Base-by-base conservation (phyloP, 2,888 invertebrate genomes). In the Polydrusus cervinus region DNA sequence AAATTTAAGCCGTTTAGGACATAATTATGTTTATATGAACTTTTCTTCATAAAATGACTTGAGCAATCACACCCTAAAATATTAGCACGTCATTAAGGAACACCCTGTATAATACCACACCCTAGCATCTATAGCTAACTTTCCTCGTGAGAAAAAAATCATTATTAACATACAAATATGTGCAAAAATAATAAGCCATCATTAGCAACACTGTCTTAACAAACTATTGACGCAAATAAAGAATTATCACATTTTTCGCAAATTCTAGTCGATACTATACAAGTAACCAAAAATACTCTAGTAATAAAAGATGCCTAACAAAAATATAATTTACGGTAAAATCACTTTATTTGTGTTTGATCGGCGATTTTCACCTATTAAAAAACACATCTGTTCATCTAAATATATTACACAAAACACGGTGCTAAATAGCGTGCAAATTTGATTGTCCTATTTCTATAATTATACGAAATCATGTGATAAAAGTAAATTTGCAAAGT, bases 331-430 rank as follows among this genome's bases (percentile, higher is more conserved):
- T 53, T 53, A 30, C 53, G 7, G 53, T 53, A 30, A 51, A 53
- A 53, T 13, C 25, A 13, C 13, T 11, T 25, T 53, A 53, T 53
- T 51, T 18, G 11, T 20, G 20, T 67, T 55, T 18, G 18, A 67
- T 34, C 38, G 25, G 13, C 60, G 18, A 60, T 69, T 55, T 43
- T 34, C 47, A 25, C n/a, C 25, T 1, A 16, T 20, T 38, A 14
- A 60, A 69, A 69, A 69, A 10, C 30, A 30, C 62, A 45, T 38
- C 47, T 25, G 61, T 14, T 34, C 40, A n/a, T 10, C 38, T 25
- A 11, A 60, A 55, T 66, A 57, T 45, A 38, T 25, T 25, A 25
- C 16, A 11, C 9, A 20, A 11, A 51, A 51, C 7, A 20, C 20
- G 11, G 2, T 11, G 53, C 25, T 53, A 53, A 53, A 53, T 30